phyloP scores from a whole-genome alignment of 2,888 invertebrate species.

The Prosopocoilus inquinatus region DNA sequence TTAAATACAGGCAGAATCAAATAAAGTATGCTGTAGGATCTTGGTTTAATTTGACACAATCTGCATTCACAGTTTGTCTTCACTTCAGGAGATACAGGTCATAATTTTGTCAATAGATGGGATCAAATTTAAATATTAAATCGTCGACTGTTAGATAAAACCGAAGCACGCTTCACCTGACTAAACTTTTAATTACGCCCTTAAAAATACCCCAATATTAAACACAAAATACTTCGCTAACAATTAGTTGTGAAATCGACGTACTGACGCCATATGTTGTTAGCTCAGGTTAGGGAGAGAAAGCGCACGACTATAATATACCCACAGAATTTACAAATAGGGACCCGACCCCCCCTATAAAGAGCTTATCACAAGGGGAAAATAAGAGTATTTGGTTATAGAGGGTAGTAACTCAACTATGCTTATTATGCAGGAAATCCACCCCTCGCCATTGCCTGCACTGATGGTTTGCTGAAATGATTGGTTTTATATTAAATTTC shows the following conservation, averaged over 20 bases:
- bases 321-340: slow-evolving; percentile 32
- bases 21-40: too few relatives aligned
- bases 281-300: slow-evolving; percentile 17
- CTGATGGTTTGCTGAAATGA: slow-evolving; percentile 24
- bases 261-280: slow-evolving; percentile 2
- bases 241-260: slow-evolving; percentile 5
- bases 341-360: slow-evolving; percentile 16
- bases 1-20: too few relatives aligned
- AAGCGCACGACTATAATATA: slow-evolving; percentile 26
- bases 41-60: too few relatives aligned
- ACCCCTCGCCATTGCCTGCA: slow-evolving; percentile 16
- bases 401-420: slow-evolving; percentile 6
- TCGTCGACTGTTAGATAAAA: too few relatives aligned
- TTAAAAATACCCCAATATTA: slow-evolving; percentile 6
- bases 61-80: too few relatives aligned
- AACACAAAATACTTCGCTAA: neutral
- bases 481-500: slow-evolving; percentile 26
- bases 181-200: slow-evolving; percentile 5
- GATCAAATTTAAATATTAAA: too few relatives aligned
- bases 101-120: too few relatives aligned
- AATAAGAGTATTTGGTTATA: slow-evolving; percentile 6
- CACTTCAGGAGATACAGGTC: too few relatives aligned
- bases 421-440: slow-evolving; percentile 19
- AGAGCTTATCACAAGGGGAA: slow-evolving; percentile 17
- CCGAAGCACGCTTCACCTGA: too few relatives aligned